These are phyloP conservation scores for Uromys caudimaculatus DNA, from an alignment of 2,797 vertebrate genomes.

Conservation along the genomic window DNA sequence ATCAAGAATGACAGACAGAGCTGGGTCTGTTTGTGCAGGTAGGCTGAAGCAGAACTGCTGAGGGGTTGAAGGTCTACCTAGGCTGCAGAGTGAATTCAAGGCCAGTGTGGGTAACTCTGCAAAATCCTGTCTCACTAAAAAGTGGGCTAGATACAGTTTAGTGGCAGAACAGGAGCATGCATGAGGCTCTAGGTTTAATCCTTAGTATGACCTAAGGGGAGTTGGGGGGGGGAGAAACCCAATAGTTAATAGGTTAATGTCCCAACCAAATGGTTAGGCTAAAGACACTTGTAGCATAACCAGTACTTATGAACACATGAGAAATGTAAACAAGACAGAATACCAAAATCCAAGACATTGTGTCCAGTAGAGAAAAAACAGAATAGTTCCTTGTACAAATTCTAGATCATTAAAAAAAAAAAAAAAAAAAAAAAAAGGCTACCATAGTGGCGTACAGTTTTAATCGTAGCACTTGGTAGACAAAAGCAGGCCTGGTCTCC, in stretches of 20 bases:
- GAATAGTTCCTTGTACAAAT: slow-evolving; percentile 9
- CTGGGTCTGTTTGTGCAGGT: not conserved
- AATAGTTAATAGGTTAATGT: not conserved
- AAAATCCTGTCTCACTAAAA: not conserved
- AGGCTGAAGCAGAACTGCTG: not conserved
- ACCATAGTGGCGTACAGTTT: not conserved
- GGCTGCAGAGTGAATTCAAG: not conserved
- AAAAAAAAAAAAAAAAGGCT: not conserved
- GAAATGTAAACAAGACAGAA: slow-evolving; percentile 43
- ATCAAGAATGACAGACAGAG: not conserved
- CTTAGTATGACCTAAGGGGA: not conserved
- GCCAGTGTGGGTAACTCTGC: not conserved
- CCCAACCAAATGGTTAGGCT: not conserved
- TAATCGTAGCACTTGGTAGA: not conserved
- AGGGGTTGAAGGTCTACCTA: not conserved
- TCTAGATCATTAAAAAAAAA: slow-evolving; percentile 47
- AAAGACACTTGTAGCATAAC: not conserved
- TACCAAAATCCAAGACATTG: not conserved
- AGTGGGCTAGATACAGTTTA: not conserved
- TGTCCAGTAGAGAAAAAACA: not conserved
- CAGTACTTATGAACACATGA: not conserved
- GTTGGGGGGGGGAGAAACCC: not conserved
- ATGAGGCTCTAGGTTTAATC: not conserved
- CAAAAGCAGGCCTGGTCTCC: not conserved
- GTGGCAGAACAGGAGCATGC: not conserved